Evolutionary conservation across 2,888 invertebrate genomes (phyloP), one percentile per base, ranked within the genome.

Genomic region (Conistra vaccinii): DNA sequence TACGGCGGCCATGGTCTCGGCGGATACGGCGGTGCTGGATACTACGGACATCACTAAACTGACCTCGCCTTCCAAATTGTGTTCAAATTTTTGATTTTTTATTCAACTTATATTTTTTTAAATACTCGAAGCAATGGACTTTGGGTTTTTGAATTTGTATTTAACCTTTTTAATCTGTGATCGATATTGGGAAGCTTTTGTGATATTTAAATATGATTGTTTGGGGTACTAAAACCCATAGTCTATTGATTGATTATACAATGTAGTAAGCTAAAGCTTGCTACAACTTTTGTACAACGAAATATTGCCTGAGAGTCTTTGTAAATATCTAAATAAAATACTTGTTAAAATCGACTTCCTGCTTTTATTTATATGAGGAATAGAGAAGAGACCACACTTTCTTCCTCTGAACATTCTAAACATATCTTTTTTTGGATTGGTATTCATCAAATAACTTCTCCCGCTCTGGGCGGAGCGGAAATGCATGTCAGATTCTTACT

Each of bases 281-380:
- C 78, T 55, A 67, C 63, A 61, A 60, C 61, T 85, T 83, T 89
- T 90, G 69, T 90, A 92, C 89, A 90, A 91, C 89, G 90, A 84
- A 91, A 88, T 87, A 88, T 74, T 86, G 87, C 85, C 84, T 84
- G 80, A 83, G 87, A 89, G 82, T 85, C 88, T 92, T 91, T 93
- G 93, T 93, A 94, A 91, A 93, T 94, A 93, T 90, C 81, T 89
- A 89, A 91, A 92, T 86, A 88, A 84, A 85, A 83, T 80, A 82
- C 39, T 73, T 83, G 39, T 70, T 72, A 78, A 77, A 75, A 73
- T 65, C 42, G 70, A 32, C 10, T 32, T 9, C 1, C 1, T 68
- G 0, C 7, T 73, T 67, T 77, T 45, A 60, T 61, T 63, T 57
- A 0, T 23, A 2, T 45, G 23, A 14, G 1, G 4, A 20, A 6